phyloP scores from a whole-genome alignment of 2,888 invertebrate genomes.

The Leucoptera coffeella region DNA sequence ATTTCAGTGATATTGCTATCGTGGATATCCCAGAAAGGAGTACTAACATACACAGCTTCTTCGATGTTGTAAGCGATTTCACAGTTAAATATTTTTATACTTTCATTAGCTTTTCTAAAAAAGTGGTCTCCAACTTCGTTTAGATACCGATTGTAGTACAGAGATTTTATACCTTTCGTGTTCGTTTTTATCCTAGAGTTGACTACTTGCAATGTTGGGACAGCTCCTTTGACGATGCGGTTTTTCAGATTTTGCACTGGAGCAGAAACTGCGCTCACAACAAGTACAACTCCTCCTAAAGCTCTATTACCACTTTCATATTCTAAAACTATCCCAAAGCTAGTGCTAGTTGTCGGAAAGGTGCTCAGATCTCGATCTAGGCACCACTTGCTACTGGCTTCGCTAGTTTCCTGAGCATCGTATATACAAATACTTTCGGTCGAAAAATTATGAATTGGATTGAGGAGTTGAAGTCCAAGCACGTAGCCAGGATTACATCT shows the following conservation, averaged over 20 bases:
- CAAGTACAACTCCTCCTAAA: constrained; percentile 75
- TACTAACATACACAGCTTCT: constrained; percentile 76
- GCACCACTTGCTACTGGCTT: constrained; percentile 65
- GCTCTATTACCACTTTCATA: constrained; percentile 76
- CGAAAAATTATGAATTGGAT: constrained; percentile 84
- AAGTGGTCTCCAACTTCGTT: constrained; percentile 83
- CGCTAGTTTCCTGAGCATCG: constrained; percentile 65
- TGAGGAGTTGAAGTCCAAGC: constrained; percentile 82
- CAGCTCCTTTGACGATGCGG: constrained; percentile 69
- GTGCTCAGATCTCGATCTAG: constrained; percentile 77
- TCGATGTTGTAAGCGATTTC: constrained; percentile 74
- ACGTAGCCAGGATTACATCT: constrained; percentile 77
- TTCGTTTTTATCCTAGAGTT: constrained; percentile 77
- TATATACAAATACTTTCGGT: constrained; percentile 77
- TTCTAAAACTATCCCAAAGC: constrained; percentile 71
- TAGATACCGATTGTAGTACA: constrained; percentile 83
- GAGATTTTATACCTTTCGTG: constrained; percentile 70
- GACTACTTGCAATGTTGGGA: constrained; percentile 66
- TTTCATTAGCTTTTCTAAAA: constrained; percentile 82
- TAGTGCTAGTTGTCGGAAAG: constrained; percentile 85
- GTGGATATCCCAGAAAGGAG: constrained; percentile 82
- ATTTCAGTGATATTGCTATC: constrained; percentile 86
- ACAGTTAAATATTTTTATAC: constrained; percentile 71
- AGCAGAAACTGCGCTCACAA: constrained; percentile 66
- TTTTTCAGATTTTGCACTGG: constrained; percentile 69